These are phyloP conservation scores for Coenonympha arcania DNA, from an alignment of 2,888 invertebrate species.

Conservation along the genomic window DNA sequence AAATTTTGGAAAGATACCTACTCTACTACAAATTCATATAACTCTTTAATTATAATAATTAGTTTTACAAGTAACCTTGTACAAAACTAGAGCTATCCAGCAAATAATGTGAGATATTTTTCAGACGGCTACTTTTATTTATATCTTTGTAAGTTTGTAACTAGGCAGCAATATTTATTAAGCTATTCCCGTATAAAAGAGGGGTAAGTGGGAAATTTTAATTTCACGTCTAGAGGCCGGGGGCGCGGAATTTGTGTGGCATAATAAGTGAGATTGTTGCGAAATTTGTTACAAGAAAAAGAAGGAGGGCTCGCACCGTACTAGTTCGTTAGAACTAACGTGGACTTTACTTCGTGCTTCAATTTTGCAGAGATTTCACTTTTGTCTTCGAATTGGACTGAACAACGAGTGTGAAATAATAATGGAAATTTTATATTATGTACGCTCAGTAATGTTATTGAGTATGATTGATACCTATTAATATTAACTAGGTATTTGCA, in stretches of 20 bases:
- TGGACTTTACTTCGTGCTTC: conserved; percentile 39
- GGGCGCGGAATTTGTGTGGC: conserved; percentile 73
- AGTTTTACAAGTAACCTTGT: too few species aligned
- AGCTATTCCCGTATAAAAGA: conserved; percentile 61
- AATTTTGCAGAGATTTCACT: too few species aligned
- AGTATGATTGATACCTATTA: too few species aligned
- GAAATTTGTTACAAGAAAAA: conserved; percentile 75
- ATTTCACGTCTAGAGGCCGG: conserved; percentile 70
- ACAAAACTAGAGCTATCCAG: too few species aligned
- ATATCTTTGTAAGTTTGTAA: conserved; percentile 20
- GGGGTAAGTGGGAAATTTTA: conserved; percentile 72
- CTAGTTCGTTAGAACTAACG: conserved; percentile 30
- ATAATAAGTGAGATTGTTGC: conserved; percentile 76
- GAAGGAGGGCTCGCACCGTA: conserved; percentile 66
- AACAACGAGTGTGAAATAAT: too few species aligned
- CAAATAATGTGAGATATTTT: background rate
- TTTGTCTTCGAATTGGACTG: too few species aligned
- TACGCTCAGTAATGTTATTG: too few species aligned
- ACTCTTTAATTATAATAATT: too few species aligned
- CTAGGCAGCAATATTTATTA: conserved; percentile 65
- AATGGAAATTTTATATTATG: too few species aligned
- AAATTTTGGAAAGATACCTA: too few species aligned
- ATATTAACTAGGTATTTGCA: too few species aligned
- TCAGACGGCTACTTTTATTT: background rate
- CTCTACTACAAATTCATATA: too few species aligned